Percentiles rank a stretch among this genome's conserved stretches.
Conservation (phyloP, 2,888 invertebrate genomes). For the Meliscaeva auricollis region DNA sequence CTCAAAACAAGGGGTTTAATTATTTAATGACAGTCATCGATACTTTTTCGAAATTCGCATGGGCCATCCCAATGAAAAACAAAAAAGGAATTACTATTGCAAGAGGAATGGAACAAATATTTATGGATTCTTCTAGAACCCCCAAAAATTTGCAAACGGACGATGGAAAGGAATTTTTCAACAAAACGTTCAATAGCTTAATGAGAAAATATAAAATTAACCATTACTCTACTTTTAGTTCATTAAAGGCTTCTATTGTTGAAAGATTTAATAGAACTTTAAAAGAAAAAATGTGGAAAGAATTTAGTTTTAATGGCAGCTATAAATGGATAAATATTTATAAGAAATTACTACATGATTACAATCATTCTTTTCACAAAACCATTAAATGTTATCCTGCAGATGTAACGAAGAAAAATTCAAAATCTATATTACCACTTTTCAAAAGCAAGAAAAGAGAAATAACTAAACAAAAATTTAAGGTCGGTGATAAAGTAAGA, state of each 20-base stretch:
- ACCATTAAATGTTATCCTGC: too few relatives aligned
- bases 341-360: neutral
- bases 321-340: neutral
- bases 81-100: neutral
- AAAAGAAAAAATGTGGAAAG: constrained; percentile 5
- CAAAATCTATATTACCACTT: too few relatives aligned
- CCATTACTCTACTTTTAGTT: neutral
- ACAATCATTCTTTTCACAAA: neutral
- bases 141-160: constrained; percentile 20
- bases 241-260: neutral
- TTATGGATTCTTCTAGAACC: neutral
- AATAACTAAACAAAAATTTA: constrained; percentile 20
- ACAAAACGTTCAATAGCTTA: neutral
- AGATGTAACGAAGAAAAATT: too few relatives aligned
- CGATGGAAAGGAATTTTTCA: neutral
- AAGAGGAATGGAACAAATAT: neutral
- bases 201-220: constrained; percentile 4
- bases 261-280: constrained; percentile 12
- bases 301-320: neutral
- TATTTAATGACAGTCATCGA: constrained; percentile 13
- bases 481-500: constrained; percentile 13
- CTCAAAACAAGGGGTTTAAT: neutral
- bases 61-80: neutral
- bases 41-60: constrained; percentile 56
- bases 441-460: constrained; percentile 7